phyloP scores from a whole-genome alignment of 2,888 invertebrate species.

The Patella depressa region DNA sequence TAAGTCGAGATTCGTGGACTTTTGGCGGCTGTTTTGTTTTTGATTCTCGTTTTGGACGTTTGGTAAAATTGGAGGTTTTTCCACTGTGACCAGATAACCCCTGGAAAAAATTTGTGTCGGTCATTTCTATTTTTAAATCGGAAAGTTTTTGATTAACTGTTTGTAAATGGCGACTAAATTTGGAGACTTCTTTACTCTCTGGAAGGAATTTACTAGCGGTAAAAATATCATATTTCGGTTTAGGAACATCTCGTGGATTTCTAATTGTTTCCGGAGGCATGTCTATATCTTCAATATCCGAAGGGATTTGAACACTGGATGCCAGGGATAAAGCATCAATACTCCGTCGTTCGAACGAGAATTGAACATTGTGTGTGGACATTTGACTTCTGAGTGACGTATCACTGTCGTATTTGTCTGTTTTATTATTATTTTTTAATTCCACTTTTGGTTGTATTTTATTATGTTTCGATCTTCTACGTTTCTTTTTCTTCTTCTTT shows the following conservation, averaged over 20 bases:
- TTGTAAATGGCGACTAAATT: constrained; percentile 8
- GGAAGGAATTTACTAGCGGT: neutral
- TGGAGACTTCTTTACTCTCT: neutral
- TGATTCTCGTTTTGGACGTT: too few species aligned
- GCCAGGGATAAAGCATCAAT: constrained; percentile 39
- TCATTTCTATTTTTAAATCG: neutral
- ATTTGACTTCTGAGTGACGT: constrained; percentile 55
- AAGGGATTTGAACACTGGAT: constrained; percentile 20
- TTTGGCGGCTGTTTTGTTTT: too few species aligned
- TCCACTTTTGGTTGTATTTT: constrained; percentile 41
- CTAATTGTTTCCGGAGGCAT: neutral
- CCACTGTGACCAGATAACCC: too few species aligned
- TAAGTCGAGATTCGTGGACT: neutral
- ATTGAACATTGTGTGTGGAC: constrained; percentile 50
- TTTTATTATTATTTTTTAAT: constrained; percentile 31
- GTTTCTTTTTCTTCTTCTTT: constrained; percentile 49
- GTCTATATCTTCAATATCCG: neutral
- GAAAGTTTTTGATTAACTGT: neutral
- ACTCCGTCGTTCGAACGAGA: constrained; percentile 42
- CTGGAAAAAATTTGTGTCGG: neutral
- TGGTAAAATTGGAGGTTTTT: too few species aligned
- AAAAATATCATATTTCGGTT: neutral
- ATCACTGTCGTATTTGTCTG: constrained; percentile 50
- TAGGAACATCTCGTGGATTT: neutral
- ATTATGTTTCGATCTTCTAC: constrained; percentile 51